phyloP scores from a whole-genome alignment of 1,140 invertebrate species.

The Ceratoteleas bidentatus region DNA sequence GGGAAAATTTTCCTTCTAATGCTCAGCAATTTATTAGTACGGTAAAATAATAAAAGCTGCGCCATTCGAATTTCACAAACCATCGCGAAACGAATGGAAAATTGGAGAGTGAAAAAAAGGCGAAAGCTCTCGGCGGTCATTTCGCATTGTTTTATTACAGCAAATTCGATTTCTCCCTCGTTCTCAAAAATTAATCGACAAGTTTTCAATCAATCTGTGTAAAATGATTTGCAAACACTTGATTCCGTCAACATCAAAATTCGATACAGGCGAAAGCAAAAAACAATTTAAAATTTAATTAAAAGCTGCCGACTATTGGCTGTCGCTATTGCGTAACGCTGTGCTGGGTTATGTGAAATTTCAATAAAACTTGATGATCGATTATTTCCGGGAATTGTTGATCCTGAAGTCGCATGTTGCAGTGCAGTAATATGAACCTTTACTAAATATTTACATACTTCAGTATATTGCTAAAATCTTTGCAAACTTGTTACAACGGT shows the following conservation, averaged over 20 bases:
- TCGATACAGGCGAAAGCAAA: neutral
- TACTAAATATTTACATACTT: too few relatives aligned
- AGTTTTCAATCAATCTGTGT: neutral
- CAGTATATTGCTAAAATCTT: too few relatives aligned
- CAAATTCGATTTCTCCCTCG: neutral
- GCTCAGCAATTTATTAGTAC: neutral
- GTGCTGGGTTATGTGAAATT: neutral
- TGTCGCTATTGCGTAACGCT: too few relatives aligned
- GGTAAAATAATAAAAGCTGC: neutral
- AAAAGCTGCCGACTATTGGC: neutral
- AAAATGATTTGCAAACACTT: constrained; percentile 1
- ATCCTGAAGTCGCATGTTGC: too few relatives aligned
- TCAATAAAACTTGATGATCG: neutral
- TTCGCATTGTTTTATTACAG: neutral
- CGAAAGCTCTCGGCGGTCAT: neutral
- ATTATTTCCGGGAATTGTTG: neutral
- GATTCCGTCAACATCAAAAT: constrained; percentile 1
- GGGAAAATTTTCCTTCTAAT: constrained; percentile 10
- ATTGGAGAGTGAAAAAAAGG: too few relatives aligned
- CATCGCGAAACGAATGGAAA: neutral
- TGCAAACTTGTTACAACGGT: too few relatives aligned
- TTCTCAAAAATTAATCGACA: neutral
- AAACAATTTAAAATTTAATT: constrained; percentile 1
- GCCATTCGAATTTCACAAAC: neutral
- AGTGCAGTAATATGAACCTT: too few relatives aligned